Conservation (phyloP, 2,888 invertebrate species). For the Drosophila silvestris region DNA sequence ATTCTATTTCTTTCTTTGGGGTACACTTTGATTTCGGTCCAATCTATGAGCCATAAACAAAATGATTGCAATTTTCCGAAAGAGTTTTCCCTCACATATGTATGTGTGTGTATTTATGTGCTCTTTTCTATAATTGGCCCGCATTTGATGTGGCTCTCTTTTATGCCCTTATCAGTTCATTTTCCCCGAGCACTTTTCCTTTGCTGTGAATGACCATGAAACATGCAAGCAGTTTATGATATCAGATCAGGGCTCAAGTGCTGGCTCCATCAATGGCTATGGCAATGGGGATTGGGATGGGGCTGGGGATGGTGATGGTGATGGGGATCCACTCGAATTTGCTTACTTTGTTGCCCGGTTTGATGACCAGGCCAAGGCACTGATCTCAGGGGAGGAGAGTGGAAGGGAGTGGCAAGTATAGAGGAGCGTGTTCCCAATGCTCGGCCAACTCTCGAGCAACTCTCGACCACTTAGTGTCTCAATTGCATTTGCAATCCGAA, state of each 20-base stretch:
- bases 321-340: constrained; percentile 59
- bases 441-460: constrained; percentile 5
- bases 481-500: constrained; percentile 74
- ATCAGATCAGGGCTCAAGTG: constrained; percentile 56
- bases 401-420: not conserved
- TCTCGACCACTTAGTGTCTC: constrained; percentile 69
- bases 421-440: not conserved
- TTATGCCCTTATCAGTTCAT: constrained; percentile 48
- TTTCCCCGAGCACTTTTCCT: constrained; percentile 28
- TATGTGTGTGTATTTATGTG: not conserved
- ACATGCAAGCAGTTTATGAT: constrained; percentile 53
- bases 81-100: constrained; percentile 5
- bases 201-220: constrained; percentile 55
- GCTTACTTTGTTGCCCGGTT: constrained; percentile 44
- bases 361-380: constrained; percentile 28
- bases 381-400: constrained; percentile 21
- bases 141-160: constrained; percentile 29
- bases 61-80: constrained; percentile 26
- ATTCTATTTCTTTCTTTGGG: not conserved
- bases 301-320: not conserved
- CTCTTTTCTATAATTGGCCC: constrained; percentile 27
- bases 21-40: not conserved
- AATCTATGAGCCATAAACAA: not conserved
- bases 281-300: not conserved
- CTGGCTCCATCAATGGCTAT: constrained; percentile 11